phyloP scores from a whole-genome alignment of 2,797 vertebrate genomes.

The Pangasius larnaudii region DNA sequence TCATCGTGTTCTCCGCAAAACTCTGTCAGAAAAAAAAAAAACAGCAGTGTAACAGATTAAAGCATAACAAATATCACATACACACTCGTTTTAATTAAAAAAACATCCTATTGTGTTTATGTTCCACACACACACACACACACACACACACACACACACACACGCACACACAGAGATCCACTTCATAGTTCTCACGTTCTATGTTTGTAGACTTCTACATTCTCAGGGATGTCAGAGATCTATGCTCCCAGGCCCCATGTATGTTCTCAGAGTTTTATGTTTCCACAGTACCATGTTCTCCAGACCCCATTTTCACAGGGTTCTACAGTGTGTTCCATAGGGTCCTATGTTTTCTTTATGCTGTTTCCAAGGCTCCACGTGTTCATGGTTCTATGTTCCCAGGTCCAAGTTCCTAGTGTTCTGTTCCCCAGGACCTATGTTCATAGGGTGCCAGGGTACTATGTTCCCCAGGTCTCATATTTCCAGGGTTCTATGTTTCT shows the following conservation, averaged over 20 bases:
- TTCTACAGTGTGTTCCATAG: background rate
- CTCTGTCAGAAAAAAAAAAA: slow-evolving; percentile 82
- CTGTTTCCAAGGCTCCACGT: background rate
- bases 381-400: background rate
- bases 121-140: slow-evolving; percentile 4
- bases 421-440: no score
- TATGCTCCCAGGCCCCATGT: background rate
- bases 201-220: no score
- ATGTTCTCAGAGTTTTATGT: background rate
- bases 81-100: background rate
- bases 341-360: background rate
- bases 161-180: background rate
- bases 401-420: background rate
- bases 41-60: background rate
- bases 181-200: background rate
- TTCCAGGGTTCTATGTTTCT: background rate
- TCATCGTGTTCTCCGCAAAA: slow-evolving; percentile 99
- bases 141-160: slow-evolving; percentile 13
- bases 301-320: background rate
- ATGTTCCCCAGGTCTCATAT: background rate
- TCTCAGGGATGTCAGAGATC: background rate
- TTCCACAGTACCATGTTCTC: background rate
- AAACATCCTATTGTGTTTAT: background rate
- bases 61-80: no score
- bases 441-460: background rate